Percentiles rank a stretch among this genome's conserved stretches.
phyloP scores from a whole-genome alignment of 2,797 vertebrate genomes.

The Scolopax rusticola region DNA sequence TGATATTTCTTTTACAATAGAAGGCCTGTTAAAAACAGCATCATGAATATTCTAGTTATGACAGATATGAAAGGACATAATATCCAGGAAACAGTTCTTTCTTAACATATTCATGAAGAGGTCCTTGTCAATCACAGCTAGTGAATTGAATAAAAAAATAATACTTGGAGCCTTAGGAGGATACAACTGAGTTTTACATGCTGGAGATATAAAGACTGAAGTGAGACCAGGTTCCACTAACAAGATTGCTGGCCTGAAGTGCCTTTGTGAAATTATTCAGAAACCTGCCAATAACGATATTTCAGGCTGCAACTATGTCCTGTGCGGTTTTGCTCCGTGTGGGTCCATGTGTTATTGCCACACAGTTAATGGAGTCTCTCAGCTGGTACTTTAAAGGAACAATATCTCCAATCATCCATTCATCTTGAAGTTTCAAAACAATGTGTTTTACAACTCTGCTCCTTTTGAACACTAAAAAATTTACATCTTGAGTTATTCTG shows the following conservation, averaged over 20 bases:
- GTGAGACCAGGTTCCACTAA: constrained; percentile 28
- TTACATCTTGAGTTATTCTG: constrained; percentile 67
- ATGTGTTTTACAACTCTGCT: constrained; percentile 49
- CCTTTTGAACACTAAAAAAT: constrained; percentile 75
- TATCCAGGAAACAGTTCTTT: constrained; percentile 61
- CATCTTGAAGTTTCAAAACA: constrained; percentile 72
- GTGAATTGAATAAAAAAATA: constrained; percentile 72
- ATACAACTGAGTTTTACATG: constrained; percentile 63
- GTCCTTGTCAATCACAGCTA: constrained; percentile 70
- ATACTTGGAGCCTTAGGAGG: constrained; percentile 13
- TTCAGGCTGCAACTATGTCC: constrained; percentile 58
- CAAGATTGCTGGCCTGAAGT: constrained; percentile 61
- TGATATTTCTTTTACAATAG: constrained; percentile 61
- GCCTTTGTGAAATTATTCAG: constrained; percentile 67
- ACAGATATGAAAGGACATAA: constrained; percentile 75
- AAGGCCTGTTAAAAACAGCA: constrained; percentile 66
- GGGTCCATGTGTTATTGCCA: constrained; percentile 54
- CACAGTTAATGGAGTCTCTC: constrained; percentile 63
- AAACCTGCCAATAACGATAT: constrained; percentile 57
- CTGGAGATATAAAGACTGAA: constrained; percentile 58
- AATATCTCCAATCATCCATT: constrained; percentile 49
- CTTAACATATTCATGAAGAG: constrained; percentile 66
- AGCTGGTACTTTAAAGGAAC: constrained; percentile 65
- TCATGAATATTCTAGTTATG: constrained; percentile 77
- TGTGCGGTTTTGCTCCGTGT: constrained; percentile 2